Evolutionary conservation across 2,888 invertebrate genomes (phyloP).

Genomic region (Drosophila subsilvestris): DNA sequence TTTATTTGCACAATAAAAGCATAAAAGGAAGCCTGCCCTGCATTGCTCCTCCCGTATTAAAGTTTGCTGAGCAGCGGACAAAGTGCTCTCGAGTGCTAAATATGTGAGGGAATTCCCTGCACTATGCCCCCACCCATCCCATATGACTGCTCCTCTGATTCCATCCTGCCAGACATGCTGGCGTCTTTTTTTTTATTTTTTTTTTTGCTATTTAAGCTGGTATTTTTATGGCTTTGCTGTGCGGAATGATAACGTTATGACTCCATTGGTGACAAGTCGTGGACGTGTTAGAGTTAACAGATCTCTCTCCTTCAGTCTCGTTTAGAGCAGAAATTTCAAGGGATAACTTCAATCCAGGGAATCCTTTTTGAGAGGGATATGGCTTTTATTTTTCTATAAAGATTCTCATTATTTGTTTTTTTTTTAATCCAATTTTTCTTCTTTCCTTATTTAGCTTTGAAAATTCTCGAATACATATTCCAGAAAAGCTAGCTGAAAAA

Average conservation of each 20-base stretch:
- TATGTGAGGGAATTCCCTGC: constrained; percentile 62
- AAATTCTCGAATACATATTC: too few relatives aligned
- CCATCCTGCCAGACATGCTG: constrained; percentile 62
- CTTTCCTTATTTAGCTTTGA: too few relatives aligned
- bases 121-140: constrained; percentile 19
- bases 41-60: constrained; percentile 46
- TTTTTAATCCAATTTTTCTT: too few relatives aligned
- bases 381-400: too few relatives aligned
- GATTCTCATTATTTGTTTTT: too few relatives aligned
- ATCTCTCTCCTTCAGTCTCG: not conserved
- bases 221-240: constrained; percentile 66
- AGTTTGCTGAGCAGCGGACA: constrained; percentile 31
- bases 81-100: constrained; percentile 55
- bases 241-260: constrained; percentile 69
- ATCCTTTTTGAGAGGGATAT: not conserved
- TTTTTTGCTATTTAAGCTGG: constrained; percentile 61
- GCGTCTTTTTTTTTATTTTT: constrained; percentile 32
- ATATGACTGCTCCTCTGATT: constrained; percentile 23
- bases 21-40: constrained; percentile 47
- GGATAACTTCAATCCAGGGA: not conserved
- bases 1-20: constrained; percentile 80
- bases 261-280: constrained; percentile 65
- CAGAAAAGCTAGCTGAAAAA: too few relatives aligned
- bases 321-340: not conserved
- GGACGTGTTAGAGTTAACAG: constrained; percentile 67